Conservation (phyloP, 1,140 invertebrate genomes). For the Liolophura sinensis region DNA sequence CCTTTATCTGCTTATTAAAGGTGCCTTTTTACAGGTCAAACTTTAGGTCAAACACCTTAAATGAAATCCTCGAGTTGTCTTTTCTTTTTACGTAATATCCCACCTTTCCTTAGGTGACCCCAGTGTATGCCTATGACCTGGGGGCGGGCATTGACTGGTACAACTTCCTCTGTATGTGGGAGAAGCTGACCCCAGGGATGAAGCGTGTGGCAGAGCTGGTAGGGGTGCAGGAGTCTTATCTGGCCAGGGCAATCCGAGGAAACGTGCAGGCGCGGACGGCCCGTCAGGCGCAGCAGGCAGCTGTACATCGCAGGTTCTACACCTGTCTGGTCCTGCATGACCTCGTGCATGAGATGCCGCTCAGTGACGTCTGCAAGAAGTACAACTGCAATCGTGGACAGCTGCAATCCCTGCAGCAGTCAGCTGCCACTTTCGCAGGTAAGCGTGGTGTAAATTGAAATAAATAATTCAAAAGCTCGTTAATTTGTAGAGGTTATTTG, state of each 20-base stretch:
- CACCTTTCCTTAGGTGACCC: conserved; percentile 66
- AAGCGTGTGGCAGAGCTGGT: conserved; percentile 87
- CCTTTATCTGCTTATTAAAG: too few species aligned
- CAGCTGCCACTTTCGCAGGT: conserved; percentile 95
- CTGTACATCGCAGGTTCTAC: conserved; percentile 77
- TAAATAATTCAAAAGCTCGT: not conserved
- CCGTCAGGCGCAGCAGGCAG: conserved; percentile 60
- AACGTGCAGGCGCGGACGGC: conserved; percentile 61
- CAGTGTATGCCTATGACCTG: conserved; percentile 78
- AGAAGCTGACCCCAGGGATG: conserved; percentile 75
- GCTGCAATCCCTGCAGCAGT: conserved; percentile 88
- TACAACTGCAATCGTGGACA: conserved; percentile 86
- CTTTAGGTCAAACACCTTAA: too few species aligned
- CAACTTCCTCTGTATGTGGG: conserved; percentile 82
- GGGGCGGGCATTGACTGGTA: conserved; percentile 85
- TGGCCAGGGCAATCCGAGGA: conserved; percentile 78
- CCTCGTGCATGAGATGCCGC: conserved; percentile 86
- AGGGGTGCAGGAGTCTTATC: conserved; percentile 87
- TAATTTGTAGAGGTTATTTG: too few species aligned
- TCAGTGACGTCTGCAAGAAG: conserved; percentile 77
- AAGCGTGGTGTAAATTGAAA: conserved; percentile 39
- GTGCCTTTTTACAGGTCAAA: too few species aligned
- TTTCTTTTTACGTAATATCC: too few species aligned
- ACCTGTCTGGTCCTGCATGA: conserved; percentile 90
- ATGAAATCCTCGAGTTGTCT: too few species aligned